These are phyloP conservation scores for Genyomyrus donnyi DNA, from an alignment of 2,113 vertebrate species.

Conservation along the genomic window DNA sequence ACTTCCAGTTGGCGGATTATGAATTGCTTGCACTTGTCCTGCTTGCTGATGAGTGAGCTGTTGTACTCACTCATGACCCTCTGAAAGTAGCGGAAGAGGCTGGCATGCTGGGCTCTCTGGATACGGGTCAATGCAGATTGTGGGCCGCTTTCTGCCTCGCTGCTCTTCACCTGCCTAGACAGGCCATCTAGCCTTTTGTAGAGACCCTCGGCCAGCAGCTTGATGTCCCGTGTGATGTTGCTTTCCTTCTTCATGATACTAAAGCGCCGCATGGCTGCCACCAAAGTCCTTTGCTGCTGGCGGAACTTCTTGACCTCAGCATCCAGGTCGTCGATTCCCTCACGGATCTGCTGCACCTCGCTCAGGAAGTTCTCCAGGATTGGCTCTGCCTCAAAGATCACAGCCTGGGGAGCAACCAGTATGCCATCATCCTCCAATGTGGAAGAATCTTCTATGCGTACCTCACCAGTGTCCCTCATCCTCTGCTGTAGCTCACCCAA, in stretches of 20 bases:
- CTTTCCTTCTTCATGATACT: constrained; percentile 89
- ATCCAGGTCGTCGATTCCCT: constrained; percentile 68
- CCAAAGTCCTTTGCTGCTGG: constrained; percentile 76
- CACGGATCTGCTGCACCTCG: constrained; percentile 73
- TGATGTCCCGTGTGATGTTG: constrained; percentile 73
- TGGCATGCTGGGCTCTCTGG: constrained; percentile 67
- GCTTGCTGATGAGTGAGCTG: constrained; percentile 71
- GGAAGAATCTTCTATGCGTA: constrained; percentile 35
- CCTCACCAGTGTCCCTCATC: constrained; percentile 59
- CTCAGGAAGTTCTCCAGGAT: constrained; percentile 72
- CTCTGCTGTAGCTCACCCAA: constrained; percentile 75
- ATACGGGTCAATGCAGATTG: constrained; percentile 67
- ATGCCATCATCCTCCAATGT: constrained; percentile 46
- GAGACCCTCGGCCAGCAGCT: constrained; percentile 74
- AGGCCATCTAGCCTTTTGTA: constrained; percentile 67
- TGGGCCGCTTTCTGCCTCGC: constrained; percentile 61
- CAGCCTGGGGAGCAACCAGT: constrained; percentile 65
- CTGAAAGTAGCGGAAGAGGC: constrained; percentile 68
- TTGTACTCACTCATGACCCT: constrained; percentile 78
- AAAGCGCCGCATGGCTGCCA: constrained; percentile 84
- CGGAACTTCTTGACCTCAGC: constrained; percentile 72
- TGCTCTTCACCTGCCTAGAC: constrained; percentile 62
- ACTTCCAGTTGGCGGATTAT: constrained; percentile 88
- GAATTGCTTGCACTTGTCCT: constrained; percentile 83
- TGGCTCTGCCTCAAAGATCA: constrained; percentile 83